A percentile compares a stretch with the other conserved stretches of the same genome.
phyloP scores from a whole-genome alignment of 1,140 invertebrate genomes.

The Drosophila ironensis region DNA sequence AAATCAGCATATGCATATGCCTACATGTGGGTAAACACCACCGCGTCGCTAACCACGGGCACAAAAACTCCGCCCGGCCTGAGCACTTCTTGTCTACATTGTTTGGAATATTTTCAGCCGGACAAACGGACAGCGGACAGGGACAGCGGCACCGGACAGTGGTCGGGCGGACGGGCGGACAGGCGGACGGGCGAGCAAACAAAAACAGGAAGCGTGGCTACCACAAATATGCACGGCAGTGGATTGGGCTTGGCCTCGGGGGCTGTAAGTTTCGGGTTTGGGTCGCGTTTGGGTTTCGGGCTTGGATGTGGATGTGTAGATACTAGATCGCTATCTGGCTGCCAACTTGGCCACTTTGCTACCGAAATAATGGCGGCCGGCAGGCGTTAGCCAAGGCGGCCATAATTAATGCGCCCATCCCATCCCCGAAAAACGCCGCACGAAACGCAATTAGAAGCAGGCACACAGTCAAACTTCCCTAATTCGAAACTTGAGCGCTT shows the following conservation, averaged over 20 bases:
- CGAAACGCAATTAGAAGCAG: constrained; percentile 74
- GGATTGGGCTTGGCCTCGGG: constrained; percentile 41
- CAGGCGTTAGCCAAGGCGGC: constrained; percentile 51
- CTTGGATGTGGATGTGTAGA: constrained; percentile 77
- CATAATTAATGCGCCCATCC: constrained; percentile 70
- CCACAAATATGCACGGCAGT: constrained; percentile 72
- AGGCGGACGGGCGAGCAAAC: constrained; percentile 52
- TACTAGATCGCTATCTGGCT: constrained; percentile 69
- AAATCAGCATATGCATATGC: constrained; percentile 80
- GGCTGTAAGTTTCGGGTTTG: constrained; percentile 17
- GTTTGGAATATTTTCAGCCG: constrained; percentile 41
- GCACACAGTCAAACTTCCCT: constrained; percentile 44
- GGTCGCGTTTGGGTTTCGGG: too few species aligned
- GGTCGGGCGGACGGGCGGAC: background rate
- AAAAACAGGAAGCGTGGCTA: constrained; percentile 80
- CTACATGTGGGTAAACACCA: constrained; percentile 80
- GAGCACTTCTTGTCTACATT: constrained; percentile 71
- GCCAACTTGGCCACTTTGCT: constrained; percentile 53
- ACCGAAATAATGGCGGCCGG: constrained; percentile 69
- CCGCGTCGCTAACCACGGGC: constrained; percentile 67
- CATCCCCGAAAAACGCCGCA: constrained; percentile 59
- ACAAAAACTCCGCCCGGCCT: constrained; percentile 57
- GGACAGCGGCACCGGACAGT: constrained; percentile 4
- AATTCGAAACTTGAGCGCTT: too few species aligned
- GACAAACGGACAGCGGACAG: constrained; percentile 10